Base-by-base conservation (phyloP, 2,113 vertebrate species). In the Saccopteryx bilineata region DNA sequence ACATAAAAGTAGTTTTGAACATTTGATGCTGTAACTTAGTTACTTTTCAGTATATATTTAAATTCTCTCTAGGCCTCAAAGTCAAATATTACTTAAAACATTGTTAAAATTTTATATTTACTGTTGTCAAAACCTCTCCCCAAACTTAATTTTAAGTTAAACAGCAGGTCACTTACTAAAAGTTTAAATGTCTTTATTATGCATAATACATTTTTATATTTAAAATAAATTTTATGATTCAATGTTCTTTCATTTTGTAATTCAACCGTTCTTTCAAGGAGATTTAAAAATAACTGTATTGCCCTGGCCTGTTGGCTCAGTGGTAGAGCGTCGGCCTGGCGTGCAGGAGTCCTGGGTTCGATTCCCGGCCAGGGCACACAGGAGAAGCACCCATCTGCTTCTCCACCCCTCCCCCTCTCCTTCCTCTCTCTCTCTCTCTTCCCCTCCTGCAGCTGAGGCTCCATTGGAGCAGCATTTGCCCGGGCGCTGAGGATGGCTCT, bases 31-130 rank as follows among this genome's bases (percentile, higher is more conserved):
- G 5, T 86, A 86, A 60, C 28, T 79, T 78, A 68, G 48, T 65
- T 95, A 83, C 31, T 89, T 90, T 85, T 85, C 33, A 80, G 31
- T 63, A 85, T 63, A 26, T 8, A 81, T 75, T 87, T 68, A 87
- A 93, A 85, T 52, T 82, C 14, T 76, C 63, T 80, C 48, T 94
- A 82, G 46, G 39, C 12, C 21, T 87, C 26, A 61, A 60, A 75
- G 50, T 48, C n/a, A 90, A 90, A 52, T 58, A n/a, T 18, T n/a
- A 33, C 33, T 69, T 78, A 84, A 84, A 95, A 63, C 56, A 17
- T 24, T 75, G 72, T 71, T 28, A n/a, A 60, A 80, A 26, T 69
- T 82, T 88, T 76, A n/a, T 19, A 92, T 48, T 75, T 88, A 54
- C 11, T 87, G 19, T 69, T 82, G 39, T 66, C 26, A 83, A 88